These are phyloP conservation scores for Cyrtodaria siliqua DNA, from an alignment of 2,888 invertebrate genomes.

Conservation along the genomic window DNA sequence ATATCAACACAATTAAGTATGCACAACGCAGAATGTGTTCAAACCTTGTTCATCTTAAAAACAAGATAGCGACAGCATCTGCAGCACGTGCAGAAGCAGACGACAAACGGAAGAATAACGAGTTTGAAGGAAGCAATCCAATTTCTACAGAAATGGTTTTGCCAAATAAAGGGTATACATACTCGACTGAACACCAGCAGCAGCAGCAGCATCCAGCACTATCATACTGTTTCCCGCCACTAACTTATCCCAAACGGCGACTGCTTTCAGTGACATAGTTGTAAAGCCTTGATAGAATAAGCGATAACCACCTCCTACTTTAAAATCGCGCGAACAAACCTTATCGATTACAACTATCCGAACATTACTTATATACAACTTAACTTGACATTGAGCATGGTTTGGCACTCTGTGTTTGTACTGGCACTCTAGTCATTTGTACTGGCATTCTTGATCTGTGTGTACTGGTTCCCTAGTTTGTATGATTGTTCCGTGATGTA, in stretches of 20 bases:
- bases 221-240: constrained; percentile 34
- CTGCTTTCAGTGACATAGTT: constrained; percentile 3
- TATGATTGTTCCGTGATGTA: too few relatives aligned
- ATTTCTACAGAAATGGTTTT: constrained; percentile 22
- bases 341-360: too few relatives aligned
- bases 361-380: too few relatives aligned
- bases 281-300: too few relatives aligned
- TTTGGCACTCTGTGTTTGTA: too few relatives aligned
- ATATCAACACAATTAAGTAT: constrained; percentile 29
- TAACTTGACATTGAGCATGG: too few relatives aligned
- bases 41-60: constrained; percentile 21
- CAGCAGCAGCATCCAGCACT: too few relatives aligned
- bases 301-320: too few relatives aligned
- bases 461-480: too few relatives aligned
- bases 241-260: constrained; percentile 28
- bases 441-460: too few relatives aligned
- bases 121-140: background rate
- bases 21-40: constrained; percentile 38
- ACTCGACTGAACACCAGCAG: background rate
- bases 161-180: constrained; percentile 43
- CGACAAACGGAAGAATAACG: background rate
- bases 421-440: too few relatives aligned
- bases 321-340: too few relatives aligned
- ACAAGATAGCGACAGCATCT: constrained; percentile 19
- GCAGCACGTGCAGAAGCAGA: constrained; percentile 5